A percentile compares a stretch with the other conserved stretches of the same genome.
Conservation (phyloP, 2,113 vertebrate species). For the Piaya cayana region DNA sequence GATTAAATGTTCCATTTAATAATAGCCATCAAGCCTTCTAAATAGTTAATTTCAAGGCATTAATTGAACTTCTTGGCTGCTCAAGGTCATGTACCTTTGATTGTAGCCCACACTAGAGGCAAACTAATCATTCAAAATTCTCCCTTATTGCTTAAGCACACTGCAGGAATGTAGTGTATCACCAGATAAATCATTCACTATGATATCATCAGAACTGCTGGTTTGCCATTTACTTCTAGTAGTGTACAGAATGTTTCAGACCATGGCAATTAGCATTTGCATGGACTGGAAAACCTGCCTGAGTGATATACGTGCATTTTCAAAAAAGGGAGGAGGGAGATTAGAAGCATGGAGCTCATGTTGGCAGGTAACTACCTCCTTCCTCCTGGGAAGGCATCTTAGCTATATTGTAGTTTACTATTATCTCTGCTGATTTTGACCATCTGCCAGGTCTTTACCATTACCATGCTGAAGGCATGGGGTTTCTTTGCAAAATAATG, state of each 20-base stretch:
- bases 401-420: background rate
- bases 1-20: constrained; percentile 48
- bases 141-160: background rate
- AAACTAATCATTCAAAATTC: constrained; percentile 20
- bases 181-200: constrained; percentile 54
- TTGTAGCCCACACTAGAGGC: background rate
- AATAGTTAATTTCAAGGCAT: constrained; percentile 51
- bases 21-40: constrained; percentile 11
- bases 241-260: constrained; percentile 53
- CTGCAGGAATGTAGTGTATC: constrained; percentile 20
- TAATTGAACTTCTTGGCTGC: constrained; percentile 57
- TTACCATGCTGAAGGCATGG: background rate
- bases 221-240: constrained; percentile 15
- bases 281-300: background rate
- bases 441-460: constrained; percentile 4
- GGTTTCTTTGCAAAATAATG: background rate
- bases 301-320: background rate
- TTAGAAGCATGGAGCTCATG: background rate
- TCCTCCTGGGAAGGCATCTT: background rate
- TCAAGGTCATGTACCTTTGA: constrained; percentile 39
- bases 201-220: constrained; percentile 19
- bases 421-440: constrained; percentile 33
- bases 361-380: background rate
- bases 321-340: background rate
- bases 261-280: constrained; percentile 27